Conservation (phyloP, 2,113 vertebrate species). For the Sisor rabdophorus region DNA sequence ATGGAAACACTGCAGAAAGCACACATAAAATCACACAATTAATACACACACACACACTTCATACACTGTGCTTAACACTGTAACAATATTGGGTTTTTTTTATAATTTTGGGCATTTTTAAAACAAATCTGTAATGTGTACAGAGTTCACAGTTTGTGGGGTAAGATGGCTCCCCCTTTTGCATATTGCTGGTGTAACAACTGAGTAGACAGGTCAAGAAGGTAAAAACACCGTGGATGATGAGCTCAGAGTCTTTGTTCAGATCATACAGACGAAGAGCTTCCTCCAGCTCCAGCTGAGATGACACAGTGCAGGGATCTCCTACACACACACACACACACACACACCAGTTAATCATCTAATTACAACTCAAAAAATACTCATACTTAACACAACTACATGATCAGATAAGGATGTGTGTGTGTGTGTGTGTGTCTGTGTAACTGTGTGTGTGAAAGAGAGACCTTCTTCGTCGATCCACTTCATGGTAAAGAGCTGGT, state of each 20-base stretch:
- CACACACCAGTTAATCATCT: background rate
- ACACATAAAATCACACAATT: background rate
- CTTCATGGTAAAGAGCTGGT: conserved; percentile 98
- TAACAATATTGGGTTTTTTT: too few relatives aligned
- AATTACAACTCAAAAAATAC: background rate
- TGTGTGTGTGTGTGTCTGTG: background rate
- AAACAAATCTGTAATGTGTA: too few relatives aligned
- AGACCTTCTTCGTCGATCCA: conserved; percentile 99
- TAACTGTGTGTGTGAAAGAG: background rate
- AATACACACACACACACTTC: conserved; percentile 6
- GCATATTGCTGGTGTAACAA: background rate
- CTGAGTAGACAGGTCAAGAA: background rate
- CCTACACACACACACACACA: conserved; percentile 66
- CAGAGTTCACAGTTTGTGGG: background rate
- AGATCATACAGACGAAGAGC: conserved; percentile 93
- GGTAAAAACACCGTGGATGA: conserved; percentile 84
- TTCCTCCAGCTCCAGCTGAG: conserved; percentile 96
- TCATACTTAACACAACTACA: background rate
- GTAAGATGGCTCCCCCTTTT: too few relatives aligned
- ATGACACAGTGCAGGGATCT: conserved; percentile 96
- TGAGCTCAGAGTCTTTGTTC: conserved; percentile 97
- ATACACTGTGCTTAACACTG: too few relatives aligned
- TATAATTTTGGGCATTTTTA: too few relatives aligned
- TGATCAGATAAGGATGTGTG: background rate
- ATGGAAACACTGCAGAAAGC: conserved; percentile 84